Evolutionary conservation across 2,113 vertebrate species (phyloP), one percentile per base, ranked within the genome.

Genomic region (Ictalurus furcatus): DNA sequence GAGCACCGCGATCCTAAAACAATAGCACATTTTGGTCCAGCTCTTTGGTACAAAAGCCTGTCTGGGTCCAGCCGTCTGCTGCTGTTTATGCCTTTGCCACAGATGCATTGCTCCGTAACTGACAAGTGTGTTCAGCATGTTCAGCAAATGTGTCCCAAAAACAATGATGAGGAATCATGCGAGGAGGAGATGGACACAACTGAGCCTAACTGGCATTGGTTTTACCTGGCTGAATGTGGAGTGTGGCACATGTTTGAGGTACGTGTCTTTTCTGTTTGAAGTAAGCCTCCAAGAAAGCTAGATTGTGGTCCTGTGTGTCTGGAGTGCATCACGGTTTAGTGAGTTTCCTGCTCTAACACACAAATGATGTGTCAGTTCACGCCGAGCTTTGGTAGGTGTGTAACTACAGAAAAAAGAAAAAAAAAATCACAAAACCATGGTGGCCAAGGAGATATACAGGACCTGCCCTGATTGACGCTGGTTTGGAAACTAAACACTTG

Each of bases 241-340:
- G 97, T 98, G 90, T 99, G 98, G 98, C 98, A 99, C 74, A 99
- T 98, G 97, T 98, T 99, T 94, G 97, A 99, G 97, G 98, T 99
- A 97, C 16, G 59, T 48, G 52, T 84, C 21, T 28, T 40, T 84
- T 23, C 2, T 83, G 56, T 25, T 23, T 59, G 2, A 37, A 37
- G 19, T 21, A 23, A 34, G n/a, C 23, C 11, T 58, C n/a, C 44
- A 37, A 19, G 16, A 17, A 13, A 34, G 67, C n/a, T 34, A 1
- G 34, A 44, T 14, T 76, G 21, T 76, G 37, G 9, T 44, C 4
- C 25, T 52, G 76, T 54, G 25, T 79, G 44, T 79, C 44, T 78
- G 73, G 40, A 48, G 40, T 48, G 4, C 13, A 54, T n/a, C 73
- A 76, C 9, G 2, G 73, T 40, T 76, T 76, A 23, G 1, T 79